Conservation (phyloP, 1,140 invertebrate species). For the Pemphigus obesinymphae region DNA sequence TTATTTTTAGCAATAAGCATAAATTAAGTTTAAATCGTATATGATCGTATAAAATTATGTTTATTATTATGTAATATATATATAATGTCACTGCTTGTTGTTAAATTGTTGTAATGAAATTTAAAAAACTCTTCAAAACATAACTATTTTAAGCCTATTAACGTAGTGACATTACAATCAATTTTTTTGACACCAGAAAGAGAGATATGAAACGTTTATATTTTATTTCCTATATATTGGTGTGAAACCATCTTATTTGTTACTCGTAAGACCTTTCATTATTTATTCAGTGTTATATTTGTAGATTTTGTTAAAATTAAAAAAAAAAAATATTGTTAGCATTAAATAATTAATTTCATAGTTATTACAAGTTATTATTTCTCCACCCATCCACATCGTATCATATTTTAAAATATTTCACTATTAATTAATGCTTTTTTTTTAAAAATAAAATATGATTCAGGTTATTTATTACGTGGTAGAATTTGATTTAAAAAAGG, state of each 20-base stretch:
- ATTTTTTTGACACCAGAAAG: slow-evolving; percentile 34
- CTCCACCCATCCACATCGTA: not conserved
- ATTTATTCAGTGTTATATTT: slow-evolving; percentile 41
- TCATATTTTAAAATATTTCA: not conserved
- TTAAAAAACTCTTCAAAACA: slow-evolving; percentile 17
- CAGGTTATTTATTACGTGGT: not conserved
- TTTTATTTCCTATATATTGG: slow-evolving; percentile 22
- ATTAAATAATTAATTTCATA: slow-evolving; percentile 38
- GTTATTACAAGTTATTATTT: slow-evolving; percentile 37
- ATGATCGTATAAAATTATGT: slow-evolving; percentile 29
- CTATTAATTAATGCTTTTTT: not conserved
- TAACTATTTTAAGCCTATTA: slow-evolving; percentile 29
- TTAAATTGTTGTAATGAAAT: slow-evolving; percentile 42
- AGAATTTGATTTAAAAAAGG: not conserved
- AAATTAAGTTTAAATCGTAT: slow-evolving; percentile 38
- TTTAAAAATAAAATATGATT: slow-evolving; percentile 1
- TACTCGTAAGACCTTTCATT: slow-evolving; percentile 39
- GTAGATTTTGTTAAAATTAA: slow-evolving; percentile 40
- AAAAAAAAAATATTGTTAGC: slow-evolving; percentile 39
- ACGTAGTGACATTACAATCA: slow-evolving; percentile 41
- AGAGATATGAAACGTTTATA: slow-evolving; percentile 18
- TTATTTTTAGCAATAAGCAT: slow-evolving; percentile 42
- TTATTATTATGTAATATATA: slow-evolving; percentile 42
- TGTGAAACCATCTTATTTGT: slow-evolving; percentile 36
- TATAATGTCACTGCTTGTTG: slow-evolving; percentile 42